These are phyloP conservation scores for Lasioglossum vierecki DNA, from an alignment of 2,888 invertebrate genomes.

Conservation along the genomic window DNA sequence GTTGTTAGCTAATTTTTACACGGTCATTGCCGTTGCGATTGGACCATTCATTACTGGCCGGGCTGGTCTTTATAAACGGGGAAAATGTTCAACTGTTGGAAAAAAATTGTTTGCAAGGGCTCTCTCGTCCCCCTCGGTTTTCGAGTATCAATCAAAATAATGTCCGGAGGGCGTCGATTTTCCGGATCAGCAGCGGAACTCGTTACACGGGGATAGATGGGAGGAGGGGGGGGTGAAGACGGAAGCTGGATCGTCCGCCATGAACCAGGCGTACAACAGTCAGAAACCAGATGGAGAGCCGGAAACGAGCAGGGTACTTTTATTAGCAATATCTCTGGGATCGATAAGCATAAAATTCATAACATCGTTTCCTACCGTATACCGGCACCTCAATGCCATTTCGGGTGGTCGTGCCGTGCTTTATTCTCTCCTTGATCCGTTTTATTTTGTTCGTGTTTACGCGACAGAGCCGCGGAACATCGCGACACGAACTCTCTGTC, in stretches of 20 bases:
- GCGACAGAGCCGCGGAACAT: constrained; percentile 45
- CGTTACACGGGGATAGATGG: background rate
- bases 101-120: background rate
- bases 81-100: background rate
- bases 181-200: background rate
- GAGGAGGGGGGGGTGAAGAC: background rate
- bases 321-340: constrained; percentile 72
- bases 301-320: constrained; percentile 60
- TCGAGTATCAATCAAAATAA: constrained; percentile 14
- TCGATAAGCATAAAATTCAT: constrained; percentile 75
- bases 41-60: background rate
- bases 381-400: constrained; percentile 7
- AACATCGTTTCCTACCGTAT: constrained; percentile 59
- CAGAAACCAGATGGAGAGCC: constrained; percentile 56
- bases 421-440: constrained; percentile 50
- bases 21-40: background rate
- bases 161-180: constrained; percentile 3
- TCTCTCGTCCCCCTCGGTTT: background rate
- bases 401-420: constrained; percentile 26
- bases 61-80: background rate
- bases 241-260: constrained; percentile 8
- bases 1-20: background rate
- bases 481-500: background rate
- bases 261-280: constrained; percentile 41
- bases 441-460: constrained; percentile 48